Evolutionary conservation across 2,113 vertebrate species (phyloP), one percentile per base, ranked within the genome.

Genomic region (Leucosticte australis): DNA sequence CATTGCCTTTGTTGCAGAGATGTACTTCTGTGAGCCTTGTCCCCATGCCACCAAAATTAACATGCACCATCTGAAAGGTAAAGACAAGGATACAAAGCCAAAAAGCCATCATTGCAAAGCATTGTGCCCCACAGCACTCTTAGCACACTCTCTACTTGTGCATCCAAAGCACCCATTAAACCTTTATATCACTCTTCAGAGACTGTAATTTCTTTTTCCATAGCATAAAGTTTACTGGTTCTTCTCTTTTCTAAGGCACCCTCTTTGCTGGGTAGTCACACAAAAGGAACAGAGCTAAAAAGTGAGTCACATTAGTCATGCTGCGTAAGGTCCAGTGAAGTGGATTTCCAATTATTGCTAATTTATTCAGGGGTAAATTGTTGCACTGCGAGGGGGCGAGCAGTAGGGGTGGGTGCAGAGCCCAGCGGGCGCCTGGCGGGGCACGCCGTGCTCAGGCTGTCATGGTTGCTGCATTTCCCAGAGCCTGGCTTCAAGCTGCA

Each of bases 311-410:
- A 95, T 96, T 97, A 95, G 95, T 96, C 94, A 90, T 96, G 93
- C 95, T 96, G 95, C 9, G 92, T 96, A 96, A 97, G 94, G 95
- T 95, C 96, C 95, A 92, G 93, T 87, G 95, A 97, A 94, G 92
- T 97, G 92, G 64, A 90, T 97, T 97, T 96, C 96, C 94, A 95
- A 49, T 97, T 94, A 96, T 95, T 96, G 93, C 96, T 96, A 95
- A 96, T 96, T 95, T 97, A 96, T 97, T 92, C 96, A 90, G 88
- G 93, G 88, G 79, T 96, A 97, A 94, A 96, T 96, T 86, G 95
- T 95, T 92, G 90, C 95, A 68, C 96, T 93, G 94, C 0, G 2
- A 95, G 95, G 85, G 92, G 93, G 87, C 92, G 56, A 92, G 93
- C 92, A 78, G 92, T 93, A 92, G 95, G 94, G 93, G 90, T 94